A percentile compares a stretch with the other conserved stretches of the same genome.
Conservation (phyloP, 2,888 invertebrate genomes). For the Ernsta delagoae region DNA sequence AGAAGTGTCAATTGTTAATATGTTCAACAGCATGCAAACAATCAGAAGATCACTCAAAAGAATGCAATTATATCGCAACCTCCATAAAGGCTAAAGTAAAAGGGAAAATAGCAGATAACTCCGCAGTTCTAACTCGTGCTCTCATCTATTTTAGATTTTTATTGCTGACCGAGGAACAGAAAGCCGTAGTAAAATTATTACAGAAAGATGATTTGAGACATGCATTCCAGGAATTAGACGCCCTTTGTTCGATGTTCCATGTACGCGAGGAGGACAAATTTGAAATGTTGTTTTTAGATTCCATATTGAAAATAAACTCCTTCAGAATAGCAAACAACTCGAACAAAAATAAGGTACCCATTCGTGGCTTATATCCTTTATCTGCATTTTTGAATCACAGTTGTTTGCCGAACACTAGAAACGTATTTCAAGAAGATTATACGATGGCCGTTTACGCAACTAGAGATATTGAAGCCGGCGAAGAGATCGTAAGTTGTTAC, state of each 20-base stretch:
- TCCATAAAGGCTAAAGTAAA: conserved; percentile 69
- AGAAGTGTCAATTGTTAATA: conserved; percentile 86
- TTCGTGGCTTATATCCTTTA: conserved; percentile 87
- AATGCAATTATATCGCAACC: conserved; percentile 86
- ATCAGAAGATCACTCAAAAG: conserved; percentile 79
- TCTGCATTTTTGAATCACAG: conserved; percentile 88
- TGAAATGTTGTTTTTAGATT: conserved; percentile 80
- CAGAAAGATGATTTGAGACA: conserved; percentile 61
- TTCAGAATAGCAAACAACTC: conserved; percentile 81
- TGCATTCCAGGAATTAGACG: conserved; percentile 78
- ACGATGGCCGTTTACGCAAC: conserved; percentile 85
- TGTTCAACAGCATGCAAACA: conserved; percentile 86
- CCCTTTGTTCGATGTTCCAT: conserved; percentile 67
- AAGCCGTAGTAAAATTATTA: conserved; percentile 71
- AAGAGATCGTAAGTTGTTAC: conserved; percentile 88
- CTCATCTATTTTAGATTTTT: conserved; percentile 64
- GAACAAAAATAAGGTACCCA: conserved; percentile 62
- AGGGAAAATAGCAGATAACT: conserved; percentile 44
- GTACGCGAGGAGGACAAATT: conserved; percentile 79
- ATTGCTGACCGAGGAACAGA: conserved; percentile 64
- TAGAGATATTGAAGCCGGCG: conserved; percentile 80
- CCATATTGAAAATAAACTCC: conserved; percentile 86
- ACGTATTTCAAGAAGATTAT: conserved; percentile 82
- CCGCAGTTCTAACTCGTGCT: conserved; percentile 51
- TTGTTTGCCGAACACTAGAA: conserved; percentile 88